phyloP scores from a whole-genome alignment of 2,113 vertebrate species.

The Apodemus sylvaticus region DNA sequence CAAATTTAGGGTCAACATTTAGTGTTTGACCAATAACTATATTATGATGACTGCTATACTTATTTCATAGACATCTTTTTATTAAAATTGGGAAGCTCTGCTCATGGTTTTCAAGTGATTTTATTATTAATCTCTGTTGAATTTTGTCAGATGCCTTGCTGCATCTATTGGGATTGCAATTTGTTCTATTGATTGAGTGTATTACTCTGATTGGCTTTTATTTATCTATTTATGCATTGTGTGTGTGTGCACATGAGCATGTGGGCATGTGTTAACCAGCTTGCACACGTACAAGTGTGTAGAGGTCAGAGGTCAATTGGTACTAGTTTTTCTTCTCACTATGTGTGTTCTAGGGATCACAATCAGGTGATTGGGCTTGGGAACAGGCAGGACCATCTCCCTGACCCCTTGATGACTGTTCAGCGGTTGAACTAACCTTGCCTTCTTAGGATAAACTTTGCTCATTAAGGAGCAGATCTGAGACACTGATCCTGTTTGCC shows the following conservation, averaged over 20 bases:
- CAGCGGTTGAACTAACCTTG: background rate
- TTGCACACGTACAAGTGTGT: background rate
- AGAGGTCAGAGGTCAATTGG: no score
- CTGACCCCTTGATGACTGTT: background rate
- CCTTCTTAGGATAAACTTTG: slow-evolving; percentile 30
- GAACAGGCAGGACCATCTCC: background rate
- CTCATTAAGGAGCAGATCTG: background rate
- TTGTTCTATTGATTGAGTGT: background rate
- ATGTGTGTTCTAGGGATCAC: background rate
- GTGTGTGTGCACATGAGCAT: background rate
- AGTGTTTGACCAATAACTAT: background rate
- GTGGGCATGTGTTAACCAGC: background rate
- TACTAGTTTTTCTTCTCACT: background rate
- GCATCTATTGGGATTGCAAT: background rate
- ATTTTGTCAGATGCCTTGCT: slow-evolving; percentile 1
- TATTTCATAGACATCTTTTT: background rate
- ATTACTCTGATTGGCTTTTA: background rate
- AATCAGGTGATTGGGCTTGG: background rate
- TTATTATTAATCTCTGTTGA: background rate
- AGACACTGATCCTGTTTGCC: background rate
- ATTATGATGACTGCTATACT: background rate
- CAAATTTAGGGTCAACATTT: background rate
- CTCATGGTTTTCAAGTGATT: background rate
- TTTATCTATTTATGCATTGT: no score
- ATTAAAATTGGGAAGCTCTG: background rate